Base-by-base conservation (phyloP, 2,888 invertebrate species). In the Myopa testacea region DNA sequence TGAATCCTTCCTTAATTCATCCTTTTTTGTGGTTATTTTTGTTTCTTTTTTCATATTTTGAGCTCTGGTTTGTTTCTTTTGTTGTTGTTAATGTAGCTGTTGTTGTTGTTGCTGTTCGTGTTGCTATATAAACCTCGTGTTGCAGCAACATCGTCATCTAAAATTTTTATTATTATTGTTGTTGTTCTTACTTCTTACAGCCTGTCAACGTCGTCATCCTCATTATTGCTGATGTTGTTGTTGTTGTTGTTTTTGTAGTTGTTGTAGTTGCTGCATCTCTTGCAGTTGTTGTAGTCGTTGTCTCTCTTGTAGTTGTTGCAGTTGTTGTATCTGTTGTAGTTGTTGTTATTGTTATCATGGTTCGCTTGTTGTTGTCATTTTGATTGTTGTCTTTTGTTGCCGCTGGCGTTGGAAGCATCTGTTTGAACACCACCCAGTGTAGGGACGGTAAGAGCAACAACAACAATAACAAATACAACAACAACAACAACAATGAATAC, bases 381-480 rank as follows among this genome's bases (percentile, higher is more conserved):
- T 10, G 45, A n/a, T 55, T 55, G 55, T n/a, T 55, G 55, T n/a
- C n/a, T 4, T 55, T 55, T 55, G 16, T 5, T 16, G 55, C 55
- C 2, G 55, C 55, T 55, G 55, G 14, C n/a, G 55, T 55, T n/a
- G 55, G 55, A 50, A 55, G 55, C 55, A n/a, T 55, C 16, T 55
- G 55, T 16, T 5, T 55, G 55, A n/a, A n/a, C 16, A 55, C 34
- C 55, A n/a, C 55, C n/a, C 4, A 14, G 55, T 62, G 62, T 38
- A 38, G 38, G 45, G 73, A 73, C 60, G 38, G 73, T 55, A 70
- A 55, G 16, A 52, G n/a, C 34, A 55, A 34, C 26, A 52, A 50
- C 70, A 70, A 37, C 50, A 69, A 50, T 40, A 72, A 19, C n/a
- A 68, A 19, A 38, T 26, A 8, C 50, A 70, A 50, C 26, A 34